These are phyloP conservation scores for Caranx melampygus DNA, from an alignment of 2,113 vertebrate genomes.

Conservation along the genomic window DNA sequence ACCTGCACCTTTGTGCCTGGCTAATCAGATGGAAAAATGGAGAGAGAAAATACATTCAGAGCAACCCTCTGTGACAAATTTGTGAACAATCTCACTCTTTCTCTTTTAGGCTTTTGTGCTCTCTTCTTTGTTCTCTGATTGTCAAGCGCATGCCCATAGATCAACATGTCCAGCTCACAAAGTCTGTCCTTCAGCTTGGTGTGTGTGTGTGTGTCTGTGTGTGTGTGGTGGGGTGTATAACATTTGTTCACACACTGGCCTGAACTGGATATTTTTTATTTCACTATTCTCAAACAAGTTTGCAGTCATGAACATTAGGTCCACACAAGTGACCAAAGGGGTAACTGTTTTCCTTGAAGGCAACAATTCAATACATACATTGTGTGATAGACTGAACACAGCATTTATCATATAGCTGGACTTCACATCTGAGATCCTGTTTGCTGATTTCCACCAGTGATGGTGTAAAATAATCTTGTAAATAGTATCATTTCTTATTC, in stretches of 20 bases:
- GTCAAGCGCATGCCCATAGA: not conserved
- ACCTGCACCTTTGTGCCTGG: constrained; percentile 57
- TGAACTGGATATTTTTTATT: not conserved
- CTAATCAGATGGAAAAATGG: constrained; percentile 66
- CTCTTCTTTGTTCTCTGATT: constrained; percentile 21
- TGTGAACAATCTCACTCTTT: constrained; percentile 45
- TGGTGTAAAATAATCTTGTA: not conserved
- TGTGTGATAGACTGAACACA: not conserved
- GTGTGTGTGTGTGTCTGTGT: no score
- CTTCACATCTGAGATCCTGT: not conserved
- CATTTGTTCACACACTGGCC: not conserved
- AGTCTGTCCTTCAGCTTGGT: not conserved
- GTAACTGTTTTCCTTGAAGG: not conserved
- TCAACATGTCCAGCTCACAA: not conserved
- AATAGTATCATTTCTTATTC: constrained; percentile 1
- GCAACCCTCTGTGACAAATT: constrained; percentile 50
- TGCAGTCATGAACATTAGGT: not conserved
- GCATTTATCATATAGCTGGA: not conserved
- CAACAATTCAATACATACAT: not conserved
- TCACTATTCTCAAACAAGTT: not conserved
- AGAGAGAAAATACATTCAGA: constrained; percentile 43
- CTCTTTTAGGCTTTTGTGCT: constrained; percentile 29
- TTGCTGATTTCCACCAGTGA: not conserved
- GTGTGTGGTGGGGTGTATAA: no score
- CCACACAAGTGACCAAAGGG: not conserved